These are phyloP conservation scores for Stomorhina lunata DNA, from an alignment of 2,888 invertebrate genomes.

Conservation along the genomic window DNA sequence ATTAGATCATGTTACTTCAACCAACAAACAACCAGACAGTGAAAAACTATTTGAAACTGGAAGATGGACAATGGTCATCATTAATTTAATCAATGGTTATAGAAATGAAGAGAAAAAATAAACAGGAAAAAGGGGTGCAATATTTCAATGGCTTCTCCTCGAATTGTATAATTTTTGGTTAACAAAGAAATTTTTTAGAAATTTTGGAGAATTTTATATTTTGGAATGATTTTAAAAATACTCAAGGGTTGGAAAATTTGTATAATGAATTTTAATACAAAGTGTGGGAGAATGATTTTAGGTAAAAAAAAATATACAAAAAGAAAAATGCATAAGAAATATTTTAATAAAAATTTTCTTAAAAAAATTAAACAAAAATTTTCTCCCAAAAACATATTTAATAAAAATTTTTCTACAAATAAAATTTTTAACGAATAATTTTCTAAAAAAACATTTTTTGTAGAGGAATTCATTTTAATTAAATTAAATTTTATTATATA, in stretches of 20 bases:
- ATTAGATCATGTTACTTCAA: conserved; percentile 59
- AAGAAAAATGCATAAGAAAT: conserved; percentile 8
- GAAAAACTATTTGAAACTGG: conserved; percentile 8
- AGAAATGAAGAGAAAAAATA: background rate
- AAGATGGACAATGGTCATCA: conserved; percentile 65
- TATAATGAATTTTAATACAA: background rate
- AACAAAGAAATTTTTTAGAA: conserved; percentile 45
- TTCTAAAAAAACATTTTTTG: too few species aligned
- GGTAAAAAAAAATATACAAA: background rate
- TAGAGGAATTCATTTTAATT: too few species aligned
- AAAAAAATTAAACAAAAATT: too few species aligned
- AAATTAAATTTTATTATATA: too few species aligned
- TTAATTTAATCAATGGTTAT: conserved; percentile 60
- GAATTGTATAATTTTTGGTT: conserved; percentile 22
- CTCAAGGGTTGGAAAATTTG: conserved; percentile 36
- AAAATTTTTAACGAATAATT: too few species aligned
- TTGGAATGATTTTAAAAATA: background rate
- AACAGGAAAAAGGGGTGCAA: conserved; percentile 38
- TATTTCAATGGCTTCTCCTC: conserved; percentile 43
- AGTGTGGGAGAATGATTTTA: background rate
- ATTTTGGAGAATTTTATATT: conserved; percentile 36
- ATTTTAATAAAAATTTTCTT: too few species aligned
- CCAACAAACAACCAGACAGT: conserved; percentile 4
- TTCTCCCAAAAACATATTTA: too few species aligned
- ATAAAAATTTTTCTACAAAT: too few species aligned